Evolutionary conservation across 1,140 invertebrate genomes (phyloP), one percentile per base, ranked within the genome.

Genomic region (Pseudobourletiella spinata): DNA sequence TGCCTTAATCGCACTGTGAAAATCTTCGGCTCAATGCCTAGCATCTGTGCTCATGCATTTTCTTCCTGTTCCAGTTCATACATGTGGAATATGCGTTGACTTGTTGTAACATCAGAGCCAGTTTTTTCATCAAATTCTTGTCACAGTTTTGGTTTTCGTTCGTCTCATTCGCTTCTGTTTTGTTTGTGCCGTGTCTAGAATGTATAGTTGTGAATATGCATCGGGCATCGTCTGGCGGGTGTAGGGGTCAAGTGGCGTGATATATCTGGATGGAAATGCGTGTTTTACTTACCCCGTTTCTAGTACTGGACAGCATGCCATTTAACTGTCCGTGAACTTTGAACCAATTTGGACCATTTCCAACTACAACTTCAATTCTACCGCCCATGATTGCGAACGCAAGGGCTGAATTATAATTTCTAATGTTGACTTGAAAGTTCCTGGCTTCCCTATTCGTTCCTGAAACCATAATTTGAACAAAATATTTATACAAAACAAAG

Each of bases 311-410:
- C n/a, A n/a, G n/a, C n/a, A n/a, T n/a, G n/a, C n/a, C n/a, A n/a
- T n/a, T n/a, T n/a, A n/a, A n/a, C n/a, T 72, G 67, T 3, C 73
- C 73, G 59, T 72, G 66, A 43, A 75, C 59, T 63, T 72, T 71
- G 52, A 72, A 74, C 16, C 66, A 68, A 30, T 67, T 67, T 1
- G 64, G 56, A 20, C 59, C 67, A 2, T 46, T 32, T 32, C 42
- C 18, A n/a, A 25, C 20, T 2, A 46, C 18, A 1, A 25, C 44
- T 20, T 54, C 18, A 11, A 6, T 20, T 14, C 6, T 20, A 8
- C 63, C 63, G 32, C 70, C 71, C 43, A 73, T 66, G 4, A 67
- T 72, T 28, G 64, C 68, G 65, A 73, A 69, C 51, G 71, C 61
- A 11, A 73, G 69, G 18, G 60, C 58, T 30, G 43, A 68, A 61